Conservation (phyloP, 2,797 vertebrate genomes). For the Notamacropus eugenii region DNA sequence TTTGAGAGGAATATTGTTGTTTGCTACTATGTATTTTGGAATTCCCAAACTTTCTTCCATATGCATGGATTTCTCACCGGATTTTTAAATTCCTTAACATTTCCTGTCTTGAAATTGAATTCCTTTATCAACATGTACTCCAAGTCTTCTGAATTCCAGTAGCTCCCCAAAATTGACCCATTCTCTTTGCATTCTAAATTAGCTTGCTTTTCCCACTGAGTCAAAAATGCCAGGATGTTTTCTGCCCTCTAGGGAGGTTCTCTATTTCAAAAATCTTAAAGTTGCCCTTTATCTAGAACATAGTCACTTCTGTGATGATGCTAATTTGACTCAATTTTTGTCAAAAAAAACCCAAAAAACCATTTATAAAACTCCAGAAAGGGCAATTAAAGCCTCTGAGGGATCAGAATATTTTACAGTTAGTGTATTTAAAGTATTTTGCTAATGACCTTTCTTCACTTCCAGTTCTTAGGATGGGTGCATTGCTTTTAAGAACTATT, state of each 20-base stretch:
- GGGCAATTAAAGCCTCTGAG: constrained; percentile 21
- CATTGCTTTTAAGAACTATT: neutral
- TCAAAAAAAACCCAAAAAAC: neutral
- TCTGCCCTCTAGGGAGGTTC: neutral
- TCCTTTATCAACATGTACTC: constrained; percentile 3
- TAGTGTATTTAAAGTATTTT: neutral
- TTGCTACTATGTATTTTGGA: neutral
- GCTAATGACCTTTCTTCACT: neutral
- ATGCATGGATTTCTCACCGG: neutral
- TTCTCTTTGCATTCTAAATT: constrained; percentile 41
- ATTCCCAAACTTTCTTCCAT: constrained; percentile 31
- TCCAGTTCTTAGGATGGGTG: constrained; percentile 14
- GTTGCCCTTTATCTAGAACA: constrained; percentile 38
- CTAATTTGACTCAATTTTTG: constrained; percentile 18
- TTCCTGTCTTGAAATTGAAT: constrained; percentile 40
- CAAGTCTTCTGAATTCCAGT: neutral
- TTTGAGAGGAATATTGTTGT: constrained; percentile 31
- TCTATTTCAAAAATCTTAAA: constrained; percentile 34
- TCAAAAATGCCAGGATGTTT: constrained; percentile 17
- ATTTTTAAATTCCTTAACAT: neutral
- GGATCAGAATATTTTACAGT: neutral
- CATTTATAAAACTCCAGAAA: neutral
- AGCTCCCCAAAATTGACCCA: neutral
- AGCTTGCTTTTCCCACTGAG: constrained; percentile 13
- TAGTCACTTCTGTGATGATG: constrained; percentile 38